Evolutionary conservation across 1,140 invertebrate genomes (phyloP).

Genomic region (Pseudachorutes palmiensis): DNA sequence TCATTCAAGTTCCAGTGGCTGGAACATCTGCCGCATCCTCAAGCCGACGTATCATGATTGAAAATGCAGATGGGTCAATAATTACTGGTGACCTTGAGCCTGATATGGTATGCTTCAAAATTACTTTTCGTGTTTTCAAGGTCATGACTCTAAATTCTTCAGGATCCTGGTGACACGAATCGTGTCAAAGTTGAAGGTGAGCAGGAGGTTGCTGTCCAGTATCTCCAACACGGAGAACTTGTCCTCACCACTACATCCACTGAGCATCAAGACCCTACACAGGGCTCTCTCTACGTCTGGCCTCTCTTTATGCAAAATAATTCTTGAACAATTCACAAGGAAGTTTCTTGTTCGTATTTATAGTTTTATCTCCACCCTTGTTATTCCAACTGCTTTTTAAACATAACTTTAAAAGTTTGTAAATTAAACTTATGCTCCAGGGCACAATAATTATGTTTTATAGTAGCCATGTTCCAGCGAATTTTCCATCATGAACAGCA

Average conservation of each 20-base stretch:
- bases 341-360: no score
- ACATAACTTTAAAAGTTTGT: no score
- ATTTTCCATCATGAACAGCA: no score
- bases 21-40: neutral
- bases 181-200: neutral
- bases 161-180: neutral
- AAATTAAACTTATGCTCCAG: no score
- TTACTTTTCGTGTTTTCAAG: neutral
- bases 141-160: neutral
- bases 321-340: no score
- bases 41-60: neutral
- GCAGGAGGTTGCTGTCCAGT: neutral
- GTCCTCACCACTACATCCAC: neutral
- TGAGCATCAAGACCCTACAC: neutral
- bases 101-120: neutral
- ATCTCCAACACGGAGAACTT: neutral
- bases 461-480: no score
- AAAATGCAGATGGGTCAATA: neutral
- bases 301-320: neutral
- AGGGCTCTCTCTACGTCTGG: slow-evolving; percentile 3
- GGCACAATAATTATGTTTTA: no score
- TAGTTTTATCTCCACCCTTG: no score
- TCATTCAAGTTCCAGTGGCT: slow-evolving; percentile 2
- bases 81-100: slow-evolving; percentile 11
- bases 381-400: no score